phyloP scores from a whole-genome alignment of 2,113 vertebrate species.

The chimpanzee (Pan troglodytes) region NHGRI_mPanTro3-v2.1_pri NC_072404.2:59478001-59478500 shows the following conservation, averaged over 20 bases:
- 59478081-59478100: rapidly evolving
- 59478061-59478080: rapidly evolving
- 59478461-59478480: background rate
- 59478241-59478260: background rate
- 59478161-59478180: rapidly evolving
- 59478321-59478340: background rate
- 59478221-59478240: rapidly evolving
- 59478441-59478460: background rate
- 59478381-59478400: background rate
- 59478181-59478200: background rate
- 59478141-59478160: background rate
- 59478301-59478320: background rate
- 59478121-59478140: rapidly evolving
- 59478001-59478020: too few species aligned
- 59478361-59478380: background rate
- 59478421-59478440: background rate
- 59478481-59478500: background rate
- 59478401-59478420: background rate
- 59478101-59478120: rapidly evolving
- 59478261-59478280: rapidly evolving
- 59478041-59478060: rapidly evolving
- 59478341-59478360: background rate
- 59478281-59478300: background rate
- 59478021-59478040: rapidly evolving
- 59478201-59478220: background rate